Conservation (phyloP, 1,140 invertebrate species). For the Trypoxylus dichotomus region DNA sequence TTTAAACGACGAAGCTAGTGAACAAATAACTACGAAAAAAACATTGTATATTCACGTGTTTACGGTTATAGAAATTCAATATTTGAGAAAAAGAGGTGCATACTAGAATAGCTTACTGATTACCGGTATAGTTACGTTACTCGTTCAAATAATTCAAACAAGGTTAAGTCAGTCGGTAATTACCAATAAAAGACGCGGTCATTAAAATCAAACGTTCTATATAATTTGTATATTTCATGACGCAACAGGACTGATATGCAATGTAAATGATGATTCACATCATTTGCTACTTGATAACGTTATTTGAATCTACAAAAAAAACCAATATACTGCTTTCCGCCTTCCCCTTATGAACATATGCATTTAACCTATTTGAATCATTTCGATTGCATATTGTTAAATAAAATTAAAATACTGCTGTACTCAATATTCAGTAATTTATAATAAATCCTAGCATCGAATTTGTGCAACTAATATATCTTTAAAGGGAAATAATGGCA, state of each 20-base stretch:
- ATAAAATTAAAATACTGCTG: neutral
- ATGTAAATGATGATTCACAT: conserved; percentile 13
- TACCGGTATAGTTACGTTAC: too few species aligned
- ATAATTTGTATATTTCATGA: conserved; percentile 22
- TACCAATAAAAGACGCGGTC: neutral
- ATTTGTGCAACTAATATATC: neutral
- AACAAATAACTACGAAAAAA: too few species aligned
- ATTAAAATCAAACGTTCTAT: neutral
- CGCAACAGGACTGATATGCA: conserved; percentile 9
- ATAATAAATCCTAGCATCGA: neutral
- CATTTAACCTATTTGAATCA: conserved; percentile 4
- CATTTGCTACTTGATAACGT: conserved; percentile 13
- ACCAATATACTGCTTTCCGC: conserved; percentile 10
- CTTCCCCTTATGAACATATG: conserved; percentile 11
- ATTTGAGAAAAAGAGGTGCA: too few species aligned
- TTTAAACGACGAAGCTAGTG: too few species aligned
- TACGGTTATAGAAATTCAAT: too few species aligned
- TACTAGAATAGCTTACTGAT: too few species aligned
- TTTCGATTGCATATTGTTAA: neutral
- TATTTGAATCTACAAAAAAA: conserved; percentile 12
- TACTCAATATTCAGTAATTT: neutral
- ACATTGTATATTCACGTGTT: too few species aligned
- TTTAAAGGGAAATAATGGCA: neutral
- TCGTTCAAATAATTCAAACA: conserved; percentile 1
- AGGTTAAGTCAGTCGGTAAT: neutral